Percentiles rank a stretch among this genome's conserved stretches.
Evolutionary conservation across 2,888 invertebrate species (phyloP).

Genomic region (Romanomermis culicivorax): DNA sequence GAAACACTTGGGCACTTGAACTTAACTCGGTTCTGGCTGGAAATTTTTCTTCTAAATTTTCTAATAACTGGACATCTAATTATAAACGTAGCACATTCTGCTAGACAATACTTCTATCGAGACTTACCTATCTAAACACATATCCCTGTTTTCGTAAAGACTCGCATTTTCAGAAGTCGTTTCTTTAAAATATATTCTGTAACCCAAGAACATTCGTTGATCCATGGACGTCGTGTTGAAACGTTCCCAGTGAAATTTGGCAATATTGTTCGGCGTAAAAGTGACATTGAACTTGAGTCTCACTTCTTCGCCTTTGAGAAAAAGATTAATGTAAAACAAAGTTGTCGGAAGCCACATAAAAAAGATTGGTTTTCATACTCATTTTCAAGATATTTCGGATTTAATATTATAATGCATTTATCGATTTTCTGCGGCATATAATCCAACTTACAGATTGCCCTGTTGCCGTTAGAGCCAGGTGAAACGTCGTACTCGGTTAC

Average conservation of each 20-base stretch:
- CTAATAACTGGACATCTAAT: no score
- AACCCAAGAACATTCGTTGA: slow-evolving; percentile 62
- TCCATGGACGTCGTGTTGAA: slow-evolving; percentile 31
- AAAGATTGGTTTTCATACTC: no score
- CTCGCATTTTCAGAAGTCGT: slow-evolving; percentile 47
- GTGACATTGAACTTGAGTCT: slow-evolving; percentile 16
- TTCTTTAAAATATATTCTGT: slow-evolving; percentile 60
- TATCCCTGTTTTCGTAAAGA: slow-evolving; percentile 44
- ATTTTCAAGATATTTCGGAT: no score
- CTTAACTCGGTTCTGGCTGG: no score
- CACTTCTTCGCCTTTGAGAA: slow-evolving; percentile 13
- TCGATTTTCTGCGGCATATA: no score
- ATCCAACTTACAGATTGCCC: slow-evolving; percentile 24
- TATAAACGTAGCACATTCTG: no score
- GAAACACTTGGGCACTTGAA: no score
- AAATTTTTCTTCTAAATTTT: no score
- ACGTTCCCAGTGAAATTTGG: slow-evolving; percentile 29
- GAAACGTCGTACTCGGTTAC: slow-evolving; percentile 20
- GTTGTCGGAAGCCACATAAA: no score
- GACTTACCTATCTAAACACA: slow-evolving; percentile 18
- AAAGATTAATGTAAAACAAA: not conserved
- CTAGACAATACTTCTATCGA: no score
- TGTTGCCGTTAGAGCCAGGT: slow-evolving; percentile 24
- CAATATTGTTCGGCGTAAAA: slow-evolving; percentile 11
- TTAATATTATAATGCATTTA: no score